phyloP scores from a whole-genome alignment of 2,113 vertebrate species.

The Sisor rabdophorus region DNA sequence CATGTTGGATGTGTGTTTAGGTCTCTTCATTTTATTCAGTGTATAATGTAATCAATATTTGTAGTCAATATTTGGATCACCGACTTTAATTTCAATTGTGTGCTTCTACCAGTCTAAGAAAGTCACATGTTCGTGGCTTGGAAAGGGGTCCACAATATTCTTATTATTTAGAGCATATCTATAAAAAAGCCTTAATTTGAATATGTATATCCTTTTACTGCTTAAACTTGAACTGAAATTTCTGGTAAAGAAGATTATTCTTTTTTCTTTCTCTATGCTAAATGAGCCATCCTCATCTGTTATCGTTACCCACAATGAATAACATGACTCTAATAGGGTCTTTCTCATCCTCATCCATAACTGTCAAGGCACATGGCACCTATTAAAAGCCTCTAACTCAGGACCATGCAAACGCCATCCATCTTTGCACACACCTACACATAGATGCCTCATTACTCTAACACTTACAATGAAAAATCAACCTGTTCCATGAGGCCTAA shows the following conservation, averaged over 20 bases:
- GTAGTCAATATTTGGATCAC: too few species aligned
- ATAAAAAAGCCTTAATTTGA: too few species aligned
- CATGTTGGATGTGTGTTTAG: too few species aligned
- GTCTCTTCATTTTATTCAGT: too few species aligned
- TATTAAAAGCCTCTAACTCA: constrained; percentile 45
- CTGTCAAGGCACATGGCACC: constrained; percentile 42
- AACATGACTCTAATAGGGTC: constrained; percentile 47
- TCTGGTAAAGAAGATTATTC: constrained; percentile 19
- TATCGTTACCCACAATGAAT: constrained; percentile 51
- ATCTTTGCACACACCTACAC: constrained; percentile 45
- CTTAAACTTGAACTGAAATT: not conserved
- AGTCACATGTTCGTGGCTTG: too few species aligned
- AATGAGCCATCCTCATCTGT: constrained; percentile 46
- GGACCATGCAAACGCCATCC: constrained; percentile 45
- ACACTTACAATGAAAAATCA: not conserved
- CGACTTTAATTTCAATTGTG: too few species aligned
- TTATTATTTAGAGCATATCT: too few species aligned
- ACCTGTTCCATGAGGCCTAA: constrained; percentile 22
- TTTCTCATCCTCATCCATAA: constrained; percentile 49
- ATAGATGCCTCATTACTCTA: constrained; percentile 5
- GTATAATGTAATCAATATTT: too few species aligned
- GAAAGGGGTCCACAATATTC: too few species aligned
- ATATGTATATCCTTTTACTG: not conserved
- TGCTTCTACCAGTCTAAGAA: too few species aligned
- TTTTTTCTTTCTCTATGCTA: constrained; percentile 34